phyloP scores from a whole-genome alignment of 2,888 invertebrate genomes.

The Lepidocyrtoides sp. region DNA sequence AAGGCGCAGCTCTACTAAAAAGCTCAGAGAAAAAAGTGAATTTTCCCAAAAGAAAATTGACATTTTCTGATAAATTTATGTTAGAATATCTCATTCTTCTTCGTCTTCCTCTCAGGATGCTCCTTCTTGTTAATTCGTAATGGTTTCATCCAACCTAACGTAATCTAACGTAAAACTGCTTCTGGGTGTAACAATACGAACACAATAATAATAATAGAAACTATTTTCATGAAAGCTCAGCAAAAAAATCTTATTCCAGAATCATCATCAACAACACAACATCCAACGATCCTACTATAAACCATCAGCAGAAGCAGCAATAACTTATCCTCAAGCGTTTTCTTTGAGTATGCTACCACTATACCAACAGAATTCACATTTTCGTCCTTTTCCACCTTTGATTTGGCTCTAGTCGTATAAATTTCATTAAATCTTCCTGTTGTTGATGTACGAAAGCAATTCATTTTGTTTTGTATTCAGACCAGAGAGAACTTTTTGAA shows the following conservation, averaged over 20 bases:
- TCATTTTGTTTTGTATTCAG: slow-evolving; percentile 47
- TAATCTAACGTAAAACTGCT: slow-evolving; percentile 46
- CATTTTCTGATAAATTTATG: slow-evolving; percentile 85
- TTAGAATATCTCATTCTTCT: slow-evolving; percentile 68
- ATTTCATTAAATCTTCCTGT: slow-evolving; percentile 63
- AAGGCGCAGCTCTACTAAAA: slow-evolving; percentile 8
- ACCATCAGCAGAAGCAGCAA: slow-evolving; percentile 55
- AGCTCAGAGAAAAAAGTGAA: background rate
- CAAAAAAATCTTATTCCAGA: slow-evolving; percentile 51
- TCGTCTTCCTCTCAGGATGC: slow-evolving; percentile 6
- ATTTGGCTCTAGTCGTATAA: slow-evolving; percentile 54
- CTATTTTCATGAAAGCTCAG: slow-evolving; percentile 29
- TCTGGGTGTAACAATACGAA: slow-evolving; percentile 51
- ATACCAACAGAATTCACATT: slow-evolving; percentile 21
- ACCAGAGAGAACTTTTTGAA: slow-evolving; percentile 34
- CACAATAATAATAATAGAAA: slow-evolving; percentile 28
- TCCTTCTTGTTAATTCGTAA: slow-evolving; percentile 36
- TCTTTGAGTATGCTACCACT: background rate
- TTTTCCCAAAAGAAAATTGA: slow-evolving; percentile 83
- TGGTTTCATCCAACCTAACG: slow-evolving; percentile 25
- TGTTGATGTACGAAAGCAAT: slow-evolving; percentile 53
- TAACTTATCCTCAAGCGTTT: slow-evolving; percentile 67
- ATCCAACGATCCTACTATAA: background rate
- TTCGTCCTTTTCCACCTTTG: slow-evolving; percentile 48
- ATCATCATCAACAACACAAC: background rate